A percentile compares a stretch with the other conserved stretches of the same genome.
Conservation (phyloP, 2,888 invertebrate genomes). For the Hoplodrina blanda region DNA sequence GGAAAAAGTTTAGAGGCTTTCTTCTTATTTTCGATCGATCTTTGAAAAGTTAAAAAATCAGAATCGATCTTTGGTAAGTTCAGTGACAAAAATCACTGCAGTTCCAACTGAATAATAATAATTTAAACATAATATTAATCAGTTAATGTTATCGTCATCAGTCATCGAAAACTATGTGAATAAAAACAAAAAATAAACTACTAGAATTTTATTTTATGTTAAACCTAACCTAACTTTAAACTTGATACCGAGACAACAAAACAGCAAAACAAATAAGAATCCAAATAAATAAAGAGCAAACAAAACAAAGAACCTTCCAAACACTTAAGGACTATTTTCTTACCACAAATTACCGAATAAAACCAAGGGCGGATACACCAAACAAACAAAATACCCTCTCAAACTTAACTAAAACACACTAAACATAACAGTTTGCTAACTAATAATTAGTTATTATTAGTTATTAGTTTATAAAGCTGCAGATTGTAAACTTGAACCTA, state of each 20-base stretch:
- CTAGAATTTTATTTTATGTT: too few relatives aligned
- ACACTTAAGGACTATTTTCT: slow-evolving; percentile 9
- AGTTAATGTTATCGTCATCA: too few relatives aligned
- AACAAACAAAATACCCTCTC: slow-evolving; percentile 42
- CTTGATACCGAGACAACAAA: background rate
- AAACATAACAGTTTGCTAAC: slow-evolving; percentile 18
- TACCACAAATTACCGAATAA: slow-evolving; percentile 25
- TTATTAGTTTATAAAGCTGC: slow-evolving; percentile 15
- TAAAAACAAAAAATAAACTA: too few relatives aligned
- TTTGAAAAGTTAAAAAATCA: too few relatives aligned
- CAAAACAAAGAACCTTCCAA: slow-evolving; percentile 10
- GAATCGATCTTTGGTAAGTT: too few relatives aligned
- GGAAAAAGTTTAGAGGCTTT: too few relatives aligned
- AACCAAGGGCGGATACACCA: slow-evolving; percentile 16
- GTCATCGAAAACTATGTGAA: too few relatives aligned
- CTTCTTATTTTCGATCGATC: too few relatives aligned
- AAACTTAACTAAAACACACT: slow-evolving; percentile 23
- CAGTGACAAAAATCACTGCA: too few relatives aligned
- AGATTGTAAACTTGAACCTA: background rate
- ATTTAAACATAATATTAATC: too few relatives aligned
- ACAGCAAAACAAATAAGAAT: slow-evolving; percentile 18
- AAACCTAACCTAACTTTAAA: background rate
- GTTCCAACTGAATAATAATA: too few relatives aligned
- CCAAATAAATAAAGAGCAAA: slow-evolving; percentile 14
- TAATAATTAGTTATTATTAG: slow-evolving; percentile 18